A percentile compares a stretch with the other conserved stretches of the same genome.
phyloP scores from a whole-genome alignment of 2,888 invertebrate species.

The Ochropleura leucogaster region DNA sequence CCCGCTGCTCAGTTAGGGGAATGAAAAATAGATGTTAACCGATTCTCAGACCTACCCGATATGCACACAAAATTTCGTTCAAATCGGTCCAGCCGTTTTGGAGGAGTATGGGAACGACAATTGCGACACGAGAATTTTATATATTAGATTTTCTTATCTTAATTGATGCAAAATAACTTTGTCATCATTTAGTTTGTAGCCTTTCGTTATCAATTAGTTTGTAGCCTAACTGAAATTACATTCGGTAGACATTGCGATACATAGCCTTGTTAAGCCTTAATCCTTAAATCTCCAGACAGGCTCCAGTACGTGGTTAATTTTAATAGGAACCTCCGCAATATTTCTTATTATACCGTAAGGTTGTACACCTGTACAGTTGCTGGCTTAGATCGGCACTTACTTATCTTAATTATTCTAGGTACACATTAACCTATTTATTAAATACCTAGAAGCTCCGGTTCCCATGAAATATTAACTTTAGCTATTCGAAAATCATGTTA shows the following conservation, averaged over 20 bases:
- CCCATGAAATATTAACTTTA: slow-evolving; percentile 1
- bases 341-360: slow-evolving; percentile 13
- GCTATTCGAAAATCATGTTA: not conserved
- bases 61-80: too few relatives aligned
- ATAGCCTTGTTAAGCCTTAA: slow-evolving; percentile 28
- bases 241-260: slow-evolving; percentile 20
- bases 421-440: not conserved
- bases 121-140: too few relatives aligned
- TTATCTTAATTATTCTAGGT: not conserved
- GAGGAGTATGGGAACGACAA: too few relatives aligned
- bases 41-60: too few relatives aligned
- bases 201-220: slow-evolving; percentile 15
- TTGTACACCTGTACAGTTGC: slow-evolving; percentile 18
- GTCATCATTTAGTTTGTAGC: slow-evolving; percentile 9
- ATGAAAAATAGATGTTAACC: too few relatives aligned
- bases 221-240: slow-evolving; percentile 5
- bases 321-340: slow-evolving; percentile 24
- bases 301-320: slow-evolving; percentile 47
- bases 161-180: not conserved
- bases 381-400: not conserved
- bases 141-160: not conserved
- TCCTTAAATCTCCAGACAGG: slow-evolving; percentile 31
- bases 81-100: too few relatives aligned
- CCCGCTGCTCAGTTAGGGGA: too few relatives aligned
- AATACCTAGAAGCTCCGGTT: not conserved